These are phyloP conservation scores for Staurois parvus DNA, from an alignment of 2,797 vertebrate genomes.

Conservation along the genomic window DNA sequence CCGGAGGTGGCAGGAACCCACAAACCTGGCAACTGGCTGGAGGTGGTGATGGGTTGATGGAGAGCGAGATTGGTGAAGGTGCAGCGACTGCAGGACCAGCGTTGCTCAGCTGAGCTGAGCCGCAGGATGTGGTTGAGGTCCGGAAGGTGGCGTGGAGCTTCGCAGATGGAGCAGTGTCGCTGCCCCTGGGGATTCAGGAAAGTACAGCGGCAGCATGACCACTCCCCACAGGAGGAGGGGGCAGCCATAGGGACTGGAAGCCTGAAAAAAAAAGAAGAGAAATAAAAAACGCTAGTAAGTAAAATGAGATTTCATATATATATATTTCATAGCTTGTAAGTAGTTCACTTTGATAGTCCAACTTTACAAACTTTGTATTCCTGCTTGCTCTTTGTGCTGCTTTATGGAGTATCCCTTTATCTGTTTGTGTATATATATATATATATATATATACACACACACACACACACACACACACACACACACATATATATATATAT, in stretches of 20 bases:
- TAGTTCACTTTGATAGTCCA: no score
- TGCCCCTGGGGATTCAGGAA: constrained; percentile 90
- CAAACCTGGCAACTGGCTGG: constrained; percentile 85
- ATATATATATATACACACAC: no score
- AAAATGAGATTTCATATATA: background rate
- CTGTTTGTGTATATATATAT: no score
- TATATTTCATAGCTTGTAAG: no score
- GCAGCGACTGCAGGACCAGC: constrained; percentile 93
- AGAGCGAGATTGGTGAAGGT: constrained; percentile 89
- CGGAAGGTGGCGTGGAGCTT: constrained; percentile 93
- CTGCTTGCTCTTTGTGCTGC: no score
- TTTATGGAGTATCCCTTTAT: no score
- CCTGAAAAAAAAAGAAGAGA: background rate
- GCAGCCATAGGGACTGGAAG: constrained; percentile 60
- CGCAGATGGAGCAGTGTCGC: constrained; percentile 95
- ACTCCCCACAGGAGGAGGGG: constrained; percentile 75
- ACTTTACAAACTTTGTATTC: no score
- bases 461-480: no score
- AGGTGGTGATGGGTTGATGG: constrained; percentile 53
- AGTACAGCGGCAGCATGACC: constrained; percentile 97
- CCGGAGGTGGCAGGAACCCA: constrained; percentile 79
- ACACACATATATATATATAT: no score
- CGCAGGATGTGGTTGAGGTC: constrained; percentile 96
- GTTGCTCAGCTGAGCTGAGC: constrained; percentile 89
- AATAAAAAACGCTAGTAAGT: background rate